A percentile compares a stretch with the other conserved stretches of the same genome.
These are phyloP conservation scores for Butorides virescens DNA, from an alignment of 2,113 vertebrate genomes.

Conservation along the genomic window DNA sequence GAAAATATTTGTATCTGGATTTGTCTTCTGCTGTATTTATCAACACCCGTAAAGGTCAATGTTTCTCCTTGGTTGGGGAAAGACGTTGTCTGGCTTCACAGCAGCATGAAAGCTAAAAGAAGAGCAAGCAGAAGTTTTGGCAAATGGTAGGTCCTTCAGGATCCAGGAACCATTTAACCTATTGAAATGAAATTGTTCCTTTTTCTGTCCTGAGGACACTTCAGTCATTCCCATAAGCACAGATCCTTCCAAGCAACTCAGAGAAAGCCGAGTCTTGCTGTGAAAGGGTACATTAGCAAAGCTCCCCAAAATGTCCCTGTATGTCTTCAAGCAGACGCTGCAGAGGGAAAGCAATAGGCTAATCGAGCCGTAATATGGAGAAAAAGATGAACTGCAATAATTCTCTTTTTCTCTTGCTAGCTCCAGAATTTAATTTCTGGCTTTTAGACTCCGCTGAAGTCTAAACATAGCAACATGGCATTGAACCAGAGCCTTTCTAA, in stretches of 20 bases:
- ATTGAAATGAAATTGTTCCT: constrained; percentile 20
- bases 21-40: constrained; percentile 60
- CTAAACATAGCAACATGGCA: not conserved
- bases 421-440: not conserved
- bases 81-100: constrained; percentile 14
- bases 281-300: not conserved
- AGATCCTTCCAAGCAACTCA: not conserved
- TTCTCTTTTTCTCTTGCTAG: not conserved
- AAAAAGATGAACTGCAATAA: not conserved
- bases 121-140: constrained; percentile 41
- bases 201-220: constrained; percentile 43
- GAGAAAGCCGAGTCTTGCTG: not conserved
- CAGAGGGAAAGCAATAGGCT: not conserved
- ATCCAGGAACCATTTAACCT: constrained; percentile 46
- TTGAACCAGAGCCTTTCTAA: not conserved
- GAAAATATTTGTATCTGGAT: constrained; percentile 67
- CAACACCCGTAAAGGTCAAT: constrained; percentile 56
- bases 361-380: not conserved
- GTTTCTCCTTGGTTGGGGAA: constrained; percentile 30
- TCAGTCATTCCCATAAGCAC: not conserved
- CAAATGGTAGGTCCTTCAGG: not conserved
- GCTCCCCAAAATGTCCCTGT: not conserved
- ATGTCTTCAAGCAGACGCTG: not conserved
- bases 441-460: not conserved
- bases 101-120: constrained; percentile 3